Conservation (phyloP, 2,113 vertebrate genomes). For the Bostrychus sinensis region DNA sequence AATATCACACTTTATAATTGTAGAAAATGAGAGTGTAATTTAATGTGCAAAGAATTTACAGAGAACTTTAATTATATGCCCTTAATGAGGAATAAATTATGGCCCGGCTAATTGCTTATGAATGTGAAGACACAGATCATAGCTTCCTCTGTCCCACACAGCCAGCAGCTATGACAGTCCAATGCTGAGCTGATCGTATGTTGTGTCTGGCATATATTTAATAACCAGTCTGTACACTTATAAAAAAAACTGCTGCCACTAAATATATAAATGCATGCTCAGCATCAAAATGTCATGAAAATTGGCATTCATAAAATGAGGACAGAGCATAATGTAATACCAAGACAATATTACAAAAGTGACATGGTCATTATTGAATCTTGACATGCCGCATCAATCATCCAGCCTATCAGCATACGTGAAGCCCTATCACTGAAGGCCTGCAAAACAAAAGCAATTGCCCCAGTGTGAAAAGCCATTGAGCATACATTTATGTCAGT, state of each 20-base stretch:
- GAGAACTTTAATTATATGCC: constrained; percentile 80
- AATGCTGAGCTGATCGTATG: constrained; percentile 41
- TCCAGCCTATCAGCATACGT: constrained; percentile 31
- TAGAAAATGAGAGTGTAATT: constrained; percentile 77
- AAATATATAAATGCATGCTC: constrained; percentile 12
- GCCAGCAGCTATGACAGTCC: constrained; percentile 36
- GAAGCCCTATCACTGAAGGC: constrained; percentile 12
- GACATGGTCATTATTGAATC: constrained; percentile 53
- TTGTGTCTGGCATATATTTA: constrained; percentile 29
- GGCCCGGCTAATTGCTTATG: constrained; percentile 79
- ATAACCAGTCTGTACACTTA: constrained; percentile 10
- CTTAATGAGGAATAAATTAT: constrained; percentile 82
- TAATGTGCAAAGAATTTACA: constrained; percentile 80
- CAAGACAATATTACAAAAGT: constrained; percentile 35
- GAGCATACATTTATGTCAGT: constrained; percentile 51
- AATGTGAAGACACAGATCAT: constrained; percentile 80
- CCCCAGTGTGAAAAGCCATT: constrained; percentile 42
- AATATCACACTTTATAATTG: constrained; percentile 77
- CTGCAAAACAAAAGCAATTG: constrained; percentile 44
- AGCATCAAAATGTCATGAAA: constrained; percentile 47
- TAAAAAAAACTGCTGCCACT: constrained; percentile 18
- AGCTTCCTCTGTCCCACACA: constrained; percentile 62
- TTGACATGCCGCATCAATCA: constrained; percentile 59
- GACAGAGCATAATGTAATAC: constrained; percentile 31
- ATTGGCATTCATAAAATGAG: constrained; percentile 38